A percentile compares a stretch with the other conserved stretches of the same genome.
Evolutionary conservation across 1,140 invertebrate genomes (phyloP).

Genomic region (Heliconius himera): DNA sequence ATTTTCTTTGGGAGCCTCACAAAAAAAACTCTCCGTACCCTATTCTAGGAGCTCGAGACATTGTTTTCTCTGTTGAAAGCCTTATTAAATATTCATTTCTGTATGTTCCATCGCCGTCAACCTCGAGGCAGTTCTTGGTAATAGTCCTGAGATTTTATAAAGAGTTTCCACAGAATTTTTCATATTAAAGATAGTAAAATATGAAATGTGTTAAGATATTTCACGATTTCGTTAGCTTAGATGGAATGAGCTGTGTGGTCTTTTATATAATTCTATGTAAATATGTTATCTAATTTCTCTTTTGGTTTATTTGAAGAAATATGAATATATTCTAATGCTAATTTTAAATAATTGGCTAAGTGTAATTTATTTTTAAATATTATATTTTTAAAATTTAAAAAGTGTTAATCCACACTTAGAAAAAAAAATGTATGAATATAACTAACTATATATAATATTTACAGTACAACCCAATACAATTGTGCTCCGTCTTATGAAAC

Average conservation of each 20-base stretch:
- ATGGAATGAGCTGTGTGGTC: not conserved
- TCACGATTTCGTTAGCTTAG: not conserved
- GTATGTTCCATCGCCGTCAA: conserved; percentile 17
- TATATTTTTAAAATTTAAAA: too few species aligned
- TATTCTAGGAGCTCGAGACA: conserved; percentile 19
- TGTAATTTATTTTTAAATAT: too few species aligned
- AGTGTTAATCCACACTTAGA: too few species aligned
- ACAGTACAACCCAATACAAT: too few species aligned
- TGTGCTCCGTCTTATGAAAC: too few species aligned
- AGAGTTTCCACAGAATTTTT: conserved; percentile 11
- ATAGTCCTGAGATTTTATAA: conserved; percentile 19
- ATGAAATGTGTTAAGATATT: conserved; percentile 9
- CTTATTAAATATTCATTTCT: conserved; percentile 29
- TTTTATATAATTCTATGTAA: not conserved
- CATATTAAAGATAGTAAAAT: not conserved
- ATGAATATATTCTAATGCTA: not conserved
- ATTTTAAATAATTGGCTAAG: not conserved
- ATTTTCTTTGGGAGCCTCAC: conserved; percentile 7
- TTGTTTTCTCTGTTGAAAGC: conserved; percentile 29
- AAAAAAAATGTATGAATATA: too few species aligned
- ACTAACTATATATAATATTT: too few species aligned
- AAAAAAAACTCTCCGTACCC: not conserved
- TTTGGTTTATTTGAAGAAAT: not conserved
- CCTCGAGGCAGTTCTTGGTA: conserved; percentile 20
- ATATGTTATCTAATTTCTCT: not conserved